Base-by-base conservation (phyloP, 2,797 vertebrate species). In the Arnoldichthys spilopterus region DNA sequence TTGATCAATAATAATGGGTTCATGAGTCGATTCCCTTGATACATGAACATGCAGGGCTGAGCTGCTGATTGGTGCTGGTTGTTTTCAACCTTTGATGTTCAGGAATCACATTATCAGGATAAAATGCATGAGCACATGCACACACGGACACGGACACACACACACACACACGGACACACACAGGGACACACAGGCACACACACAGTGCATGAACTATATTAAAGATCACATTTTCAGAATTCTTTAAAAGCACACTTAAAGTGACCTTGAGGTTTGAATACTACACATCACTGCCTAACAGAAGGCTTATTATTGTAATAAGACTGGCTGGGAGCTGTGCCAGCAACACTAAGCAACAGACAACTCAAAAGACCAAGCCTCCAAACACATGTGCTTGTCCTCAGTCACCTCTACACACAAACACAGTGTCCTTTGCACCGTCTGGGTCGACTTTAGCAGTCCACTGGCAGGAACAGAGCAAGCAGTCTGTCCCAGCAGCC, bases 401-500 rank as follows among this genome's bases (percentile, higher is more conserved):
- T 59, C 24, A 28, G n/a, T 56, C 53, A 56, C 68, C 73, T 66
- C 62, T 79, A 8, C 32, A 45, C 22, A 67, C 1, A 66, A 22
- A 69, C 51, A 62, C 45, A n/a, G 26, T 53, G 67, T 61, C 59
- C 76, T 45, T 32, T 72, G 59, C 47, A 32, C 24, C 47, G 32
- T 64, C 66, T 37, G 59, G 58, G 59, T 18, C 24, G 6, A 30
- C 47, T 61, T 72, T 72, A 78, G 32, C 34, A 54, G 32, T 71
- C 47, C 61, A 20, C 59, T 62, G 56, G 30, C 59, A 32, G 30
- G 5, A 18, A 8, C 68, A 26, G 58, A 63, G 6, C 37, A 6
- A 43, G 68, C 56, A 76, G 49, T 66, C 71, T 37, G 76, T 61
- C 66, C 47, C 40, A 49, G 59, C n/a, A 49, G 43, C 61, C 34